A percentile compares a stretch with the other conserved stretches of the same genome.
Conservation (phyloP, 2,888 invertebrate genomes). For the Cephus runcator region DNA sequence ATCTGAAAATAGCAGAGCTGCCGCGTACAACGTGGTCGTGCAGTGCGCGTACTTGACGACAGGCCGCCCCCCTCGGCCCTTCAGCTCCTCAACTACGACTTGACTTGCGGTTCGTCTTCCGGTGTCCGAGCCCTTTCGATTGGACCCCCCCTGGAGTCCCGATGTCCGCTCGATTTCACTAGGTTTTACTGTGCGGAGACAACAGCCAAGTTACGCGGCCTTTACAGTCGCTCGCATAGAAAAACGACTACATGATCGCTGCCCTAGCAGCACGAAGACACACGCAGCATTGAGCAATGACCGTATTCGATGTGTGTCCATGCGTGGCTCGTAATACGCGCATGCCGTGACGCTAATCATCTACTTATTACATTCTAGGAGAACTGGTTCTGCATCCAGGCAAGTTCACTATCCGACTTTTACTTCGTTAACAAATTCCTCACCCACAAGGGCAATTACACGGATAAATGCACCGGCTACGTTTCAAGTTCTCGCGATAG, state of each 20-base stretch:
- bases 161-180: background rate
- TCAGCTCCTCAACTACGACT: too few species aligned
- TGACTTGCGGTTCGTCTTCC: too few species aligned
- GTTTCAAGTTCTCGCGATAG: background rate
- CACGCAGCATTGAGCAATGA: conserved; percentile 50
- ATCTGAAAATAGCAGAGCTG: background rate
- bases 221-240: background rate
- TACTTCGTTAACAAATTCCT: background rate
- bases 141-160: background rate
- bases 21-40: too few species aligned
- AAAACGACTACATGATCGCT: background rate
- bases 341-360: background rate
- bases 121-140: background rate
- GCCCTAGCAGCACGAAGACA: background rate
- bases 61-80: too few species aligned
- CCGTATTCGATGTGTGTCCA: conserved; percentile 47
- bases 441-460: background rate
- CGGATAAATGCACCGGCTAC: background rate
- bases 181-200: background rate
- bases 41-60: too few species aligned
- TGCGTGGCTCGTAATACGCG: conserved; percentile 38
- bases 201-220: background rate
- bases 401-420: background rate
- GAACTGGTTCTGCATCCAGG: conserved; percentile 21
- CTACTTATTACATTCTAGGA: conserved; percentile 36